phyloP scores from a whole-genome alignment of 2,113 vertebrate genomes.

The Odobenus rosmarus region DNA sequence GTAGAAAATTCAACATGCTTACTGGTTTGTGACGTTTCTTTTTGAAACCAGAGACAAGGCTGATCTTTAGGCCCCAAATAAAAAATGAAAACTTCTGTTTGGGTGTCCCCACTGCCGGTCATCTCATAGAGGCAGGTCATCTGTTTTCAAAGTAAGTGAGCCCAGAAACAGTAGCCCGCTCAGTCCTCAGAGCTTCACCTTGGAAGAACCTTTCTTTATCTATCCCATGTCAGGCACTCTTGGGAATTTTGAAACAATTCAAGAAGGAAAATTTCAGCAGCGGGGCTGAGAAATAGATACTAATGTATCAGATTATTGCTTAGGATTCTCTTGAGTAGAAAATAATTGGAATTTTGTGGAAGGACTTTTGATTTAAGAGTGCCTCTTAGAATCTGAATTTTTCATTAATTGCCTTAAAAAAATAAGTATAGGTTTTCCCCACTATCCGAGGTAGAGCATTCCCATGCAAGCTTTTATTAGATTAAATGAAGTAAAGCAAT shows the following conservation, averaged over 20 bases:
- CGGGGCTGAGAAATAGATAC: neutral
- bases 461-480: neutral
- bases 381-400: neutral
- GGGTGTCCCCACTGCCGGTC: neutral
- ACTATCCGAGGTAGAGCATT: fast-evolving
- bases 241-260: neutral
- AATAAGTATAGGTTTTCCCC: neutral
- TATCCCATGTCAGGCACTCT: neutral
- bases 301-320: neutral
- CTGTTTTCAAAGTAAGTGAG: neutral
- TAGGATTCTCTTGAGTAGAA: neutral
- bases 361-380: neutral
- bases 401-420: neutral
- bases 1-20: neutral
- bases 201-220: neutral
- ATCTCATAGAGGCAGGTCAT: neutral
- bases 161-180: neutral
- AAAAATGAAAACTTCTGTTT: neutral
- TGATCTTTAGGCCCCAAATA: neutral
- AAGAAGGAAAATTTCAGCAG: neutral
- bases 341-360: neutral
- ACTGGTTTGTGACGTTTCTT: neutral
- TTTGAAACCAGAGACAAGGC: neutral
- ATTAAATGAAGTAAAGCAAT: neutral
- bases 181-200: neutral